Evolutionary conservation across 2,888 invertebrate species (phyloP).

Genomic region (Ornithoptera alexandrae): DNA sequence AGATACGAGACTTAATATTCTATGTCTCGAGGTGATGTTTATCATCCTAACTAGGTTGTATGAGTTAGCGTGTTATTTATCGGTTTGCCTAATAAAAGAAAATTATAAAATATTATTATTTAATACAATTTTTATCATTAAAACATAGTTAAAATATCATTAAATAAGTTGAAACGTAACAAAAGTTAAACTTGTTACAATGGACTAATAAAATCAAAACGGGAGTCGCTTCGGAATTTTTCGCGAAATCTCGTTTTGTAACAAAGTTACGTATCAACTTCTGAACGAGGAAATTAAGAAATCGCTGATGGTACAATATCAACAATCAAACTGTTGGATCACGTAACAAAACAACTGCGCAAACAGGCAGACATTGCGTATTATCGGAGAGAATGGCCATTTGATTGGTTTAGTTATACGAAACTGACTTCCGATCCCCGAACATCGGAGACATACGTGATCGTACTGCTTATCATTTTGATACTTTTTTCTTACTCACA

Average conservation of each 20-base stretch:
- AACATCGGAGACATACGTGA: conserved; percentile 57
- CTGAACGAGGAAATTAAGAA: neutral
- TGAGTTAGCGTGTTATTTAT: too few species aligned
- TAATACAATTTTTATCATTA: too few species aligned
- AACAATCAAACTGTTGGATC: conserved; percentile 29
- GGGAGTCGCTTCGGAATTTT: neutral
- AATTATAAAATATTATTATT: too few species aligned
- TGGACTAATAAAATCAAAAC: too few species aligned
- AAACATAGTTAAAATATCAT: too few species aligned
- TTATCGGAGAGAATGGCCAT: conserved; percentile 64
- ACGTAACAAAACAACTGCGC: conserved; percentile 40
- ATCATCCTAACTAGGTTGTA: too few species aligned
- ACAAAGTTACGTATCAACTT: conserved; percentile 5
- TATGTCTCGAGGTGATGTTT: too few species aligned
- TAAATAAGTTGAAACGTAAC: too few species aligned
- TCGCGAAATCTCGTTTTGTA: neutral
- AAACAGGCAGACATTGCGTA: conserved; percentile 47
- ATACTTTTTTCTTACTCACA: conserved; percentile 43
- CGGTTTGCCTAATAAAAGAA: too few species aligned
- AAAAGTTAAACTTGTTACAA: too few species aligned
- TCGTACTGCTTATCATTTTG: conserved; percentile 57
- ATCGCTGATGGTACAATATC: conserved; percentile 20
- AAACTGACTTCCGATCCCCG: conserved; percentile 61
- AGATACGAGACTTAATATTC: too few species aligned
- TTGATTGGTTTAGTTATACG: conserved; percentile 75